A percentile compares a stretch with the other conserved stretches of the same genome.
These are phyloP conservation scores for Macroramphosus scolopax DNA, from an alignment of 2,797 vertebrate genomes.

Conservation along the genomic window DNA sequence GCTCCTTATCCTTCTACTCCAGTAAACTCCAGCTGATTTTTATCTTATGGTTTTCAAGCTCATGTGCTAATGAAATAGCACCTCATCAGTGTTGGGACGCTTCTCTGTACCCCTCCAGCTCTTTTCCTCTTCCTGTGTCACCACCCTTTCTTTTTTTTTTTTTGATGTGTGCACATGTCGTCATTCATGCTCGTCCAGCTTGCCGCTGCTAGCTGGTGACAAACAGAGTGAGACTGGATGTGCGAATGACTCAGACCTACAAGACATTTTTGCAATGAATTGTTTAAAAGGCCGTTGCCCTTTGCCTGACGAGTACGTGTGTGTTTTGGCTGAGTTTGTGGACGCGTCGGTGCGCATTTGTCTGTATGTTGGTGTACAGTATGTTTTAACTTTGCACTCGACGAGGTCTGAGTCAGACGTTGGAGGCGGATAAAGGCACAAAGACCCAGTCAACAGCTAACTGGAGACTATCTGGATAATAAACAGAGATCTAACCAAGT, in stretches of 20 bases:
- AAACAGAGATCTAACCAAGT: conserved; percentile 51
- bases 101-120: conserved; percentile 4
- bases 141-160: conserved; percentile 1
- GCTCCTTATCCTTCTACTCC: conserved; percentile 20
- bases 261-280: conserved; percentile 41
- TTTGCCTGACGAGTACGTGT: conserved; percentile 27
- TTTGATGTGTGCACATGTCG: conserved; percentile 8
- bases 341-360: conserved; percentile 7
- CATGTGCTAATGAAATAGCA: too few relatives aligned
- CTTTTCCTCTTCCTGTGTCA: conserved; percentile 8
- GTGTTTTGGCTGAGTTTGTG: conserved; percentile 24
- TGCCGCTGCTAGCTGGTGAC: conserved; percentile 13
- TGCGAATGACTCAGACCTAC: too few relatives aligned
- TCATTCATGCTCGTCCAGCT: conserved; percentile 36
- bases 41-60: conserved; percentile 23
- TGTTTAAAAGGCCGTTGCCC: conserved; percentile 45
- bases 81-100: conserved; percentile 34
- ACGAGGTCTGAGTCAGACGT: conserved; percentile 54
- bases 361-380: conserved; percentile 15
- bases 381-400: conserved; percentile 36
- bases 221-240: conserved; percentile 13
- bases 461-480: conserved; percentile 40
- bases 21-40: conserved; percentile 27
- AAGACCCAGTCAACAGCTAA: conserved; percentile 37
- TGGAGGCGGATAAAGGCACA: conserved; percentile 36